phyloP scores from a whole-genome alignment of 2,797 vertebrate species.

The Gymnopithys bicolor region DNA sequence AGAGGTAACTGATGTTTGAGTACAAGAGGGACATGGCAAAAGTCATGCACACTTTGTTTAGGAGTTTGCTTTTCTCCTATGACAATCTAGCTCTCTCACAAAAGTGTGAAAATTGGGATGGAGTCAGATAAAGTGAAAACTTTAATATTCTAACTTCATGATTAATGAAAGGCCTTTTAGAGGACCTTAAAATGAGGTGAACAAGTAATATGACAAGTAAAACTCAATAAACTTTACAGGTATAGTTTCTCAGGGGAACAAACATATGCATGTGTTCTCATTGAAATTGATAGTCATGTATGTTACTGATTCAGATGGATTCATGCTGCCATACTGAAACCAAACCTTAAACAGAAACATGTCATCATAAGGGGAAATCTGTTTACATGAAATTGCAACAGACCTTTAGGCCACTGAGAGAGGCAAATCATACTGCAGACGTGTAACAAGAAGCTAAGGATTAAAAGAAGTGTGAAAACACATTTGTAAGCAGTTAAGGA shows the following conservation, averaged over 20 bases:
- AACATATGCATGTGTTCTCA: fast-evolving
- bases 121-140: not conserved
- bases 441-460: not conserved
- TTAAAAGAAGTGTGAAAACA: not conserved
- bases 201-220: not conserved
- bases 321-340: not conserved
- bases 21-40: not conserved
- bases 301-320: not conserved
- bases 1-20: not conserved
- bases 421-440: not conserved
- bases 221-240: not conserved
- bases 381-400: not conserved
- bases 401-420: not conserved
- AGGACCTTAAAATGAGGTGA: not conserved
- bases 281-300: not conserved
- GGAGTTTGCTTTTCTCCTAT: not conserved
- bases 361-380: not conserved
- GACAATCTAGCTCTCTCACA: not conserved
- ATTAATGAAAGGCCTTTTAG: not conserved
- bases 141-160: not conserved
- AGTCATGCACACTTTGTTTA: not conserved
- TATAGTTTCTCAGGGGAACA: not conserved
- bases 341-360: not conserved
- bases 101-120: not conserved
- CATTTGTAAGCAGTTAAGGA: not conserved